Evolutionary conservation across 2,888 invertebrate genomes (phyloP).

Genomic region (Harmothoe impar): DNA sequence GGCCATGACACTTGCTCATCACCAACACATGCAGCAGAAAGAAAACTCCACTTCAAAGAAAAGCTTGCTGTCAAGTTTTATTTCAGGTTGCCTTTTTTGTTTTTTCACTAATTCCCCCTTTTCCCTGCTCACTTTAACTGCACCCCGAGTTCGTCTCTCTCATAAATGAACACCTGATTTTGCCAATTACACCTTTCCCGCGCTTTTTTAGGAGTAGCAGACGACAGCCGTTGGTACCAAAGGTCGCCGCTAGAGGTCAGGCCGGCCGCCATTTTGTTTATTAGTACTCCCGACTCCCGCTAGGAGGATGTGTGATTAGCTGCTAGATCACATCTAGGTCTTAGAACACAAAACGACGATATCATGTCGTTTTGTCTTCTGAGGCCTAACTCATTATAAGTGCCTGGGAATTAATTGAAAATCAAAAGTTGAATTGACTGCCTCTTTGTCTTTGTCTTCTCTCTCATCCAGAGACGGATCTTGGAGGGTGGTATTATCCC

Average conservation of each 20-base stretch:
- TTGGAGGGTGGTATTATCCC: too few species aligned
- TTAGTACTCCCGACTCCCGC: background rate
- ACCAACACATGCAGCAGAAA: constrained; percentile 13
- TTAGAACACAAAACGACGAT: too few species aligned
- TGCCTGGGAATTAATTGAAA: too few species aligned
- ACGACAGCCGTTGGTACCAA: background rate
- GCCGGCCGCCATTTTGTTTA: background rate
- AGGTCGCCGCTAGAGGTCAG: constrained; percentile 19
- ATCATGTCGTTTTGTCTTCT: too few species aligned
- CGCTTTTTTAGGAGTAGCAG: background rate
- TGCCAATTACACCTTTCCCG: constrained; percentile 51
- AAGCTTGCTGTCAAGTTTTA: background rate
- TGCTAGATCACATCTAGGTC: too few species aligned
- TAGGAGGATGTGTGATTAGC: background rate
- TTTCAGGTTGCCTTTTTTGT: background rate
- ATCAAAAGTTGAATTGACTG: too few species aligned
- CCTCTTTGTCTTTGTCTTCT: too few species aligned
- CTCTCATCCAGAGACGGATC: too few species aligned
- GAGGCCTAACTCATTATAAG: too few species aligned
- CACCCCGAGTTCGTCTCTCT: background rate
- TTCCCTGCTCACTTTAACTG: background rate
- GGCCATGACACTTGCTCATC: constrained; percentile 2
- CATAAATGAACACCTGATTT: constrained; percentile 26
- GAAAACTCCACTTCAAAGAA: constrained; percentile 48
- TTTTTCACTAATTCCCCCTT: background rate